Evolutionary conservation across 37 sponge, comb jelly and placozoan species (phyloP).

Genomic region (Hormiphora californensis): DNA sequence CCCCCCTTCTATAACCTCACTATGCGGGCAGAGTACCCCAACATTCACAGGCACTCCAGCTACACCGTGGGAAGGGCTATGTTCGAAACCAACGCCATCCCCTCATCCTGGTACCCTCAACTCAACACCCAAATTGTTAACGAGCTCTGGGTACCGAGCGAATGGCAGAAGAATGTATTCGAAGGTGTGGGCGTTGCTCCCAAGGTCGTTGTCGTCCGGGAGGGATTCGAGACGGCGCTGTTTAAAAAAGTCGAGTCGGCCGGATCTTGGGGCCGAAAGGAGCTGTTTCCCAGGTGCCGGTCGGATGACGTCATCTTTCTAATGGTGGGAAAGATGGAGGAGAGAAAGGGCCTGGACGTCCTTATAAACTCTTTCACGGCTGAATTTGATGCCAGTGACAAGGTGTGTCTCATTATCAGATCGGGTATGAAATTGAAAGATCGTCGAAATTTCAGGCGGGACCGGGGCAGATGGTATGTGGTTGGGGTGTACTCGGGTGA

Average conservation of each 20-base stretch:
- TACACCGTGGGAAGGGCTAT: conserved; percentile 33
- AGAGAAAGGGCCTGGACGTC: conserved; percentile 9
- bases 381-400: background rate
- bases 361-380: background rate
- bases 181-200: background rate
- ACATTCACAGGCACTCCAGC: background rate
- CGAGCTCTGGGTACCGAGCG: conserved; percentile 35
- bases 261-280: background rate
- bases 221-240: background rate
- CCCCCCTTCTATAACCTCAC: no score
- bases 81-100: conserved; percentile 34
- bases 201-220: background rate
- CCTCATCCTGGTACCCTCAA: background rate
- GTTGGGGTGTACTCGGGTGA: background rate
- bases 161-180: background rate
- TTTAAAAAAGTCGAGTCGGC: background rate
- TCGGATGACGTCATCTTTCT: background rate
- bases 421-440: background rate
- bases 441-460: background rate
- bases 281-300: background rate
- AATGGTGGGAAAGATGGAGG: background rate
- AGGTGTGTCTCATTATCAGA: background rate
- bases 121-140: background rate
- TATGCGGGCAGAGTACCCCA: no score
- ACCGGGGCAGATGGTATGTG: background rate